Evolutionary conservation across 2,888 invertebrate genomes (phyloP), one percentile per base, ranked within the genome.

Genomic region (Bombylius major): DNA sequence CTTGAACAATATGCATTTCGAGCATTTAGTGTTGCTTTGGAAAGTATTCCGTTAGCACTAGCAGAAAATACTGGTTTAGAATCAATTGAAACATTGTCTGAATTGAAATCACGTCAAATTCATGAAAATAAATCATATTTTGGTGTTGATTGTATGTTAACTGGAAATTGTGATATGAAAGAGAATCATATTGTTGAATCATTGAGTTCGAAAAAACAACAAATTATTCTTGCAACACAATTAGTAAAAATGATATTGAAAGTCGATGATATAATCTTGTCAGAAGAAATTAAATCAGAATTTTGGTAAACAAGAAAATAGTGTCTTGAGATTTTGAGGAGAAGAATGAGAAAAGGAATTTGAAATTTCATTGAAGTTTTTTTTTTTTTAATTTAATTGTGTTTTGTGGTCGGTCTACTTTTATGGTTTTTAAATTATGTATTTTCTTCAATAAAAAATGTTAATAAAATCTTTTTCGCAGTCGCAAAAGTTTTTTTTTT

Each of bases 231-330:
- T 63, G 98, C 99, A 31, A 95, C 98, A 0, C 99, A 99, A 70
- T 81, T 99, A 61, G 98, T 98, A 53, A 96, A 97, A 74, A 99
- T 99, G 98, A 98, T 99, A 62, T 81, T 99, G 63, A 99, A 99
- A 77, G 99, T 99, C 59, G 99, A 99, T 71, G 99, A 99, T 71
- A 90, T 99, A 47, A 23, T 23, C 23, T 23, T 23, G 23, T 23
- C 23, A 23, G 23, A 23, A 23, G 3, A 23, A 23, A 23, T 2
- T 23, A 23, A 23, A 2, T 23, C 23, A 23, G 23, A 23, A 23
- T 2, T 23, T 23, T 23, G 23, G 23, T 23, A 3, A 23, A 23
- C 23, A 23, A 23, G 23, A 23, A 23, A 23, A 23, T 23, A 23
- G 23, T 23, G 23, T 23, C 23, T 23, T 23, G 23, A 2, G 23